phyloP scores from a whole-genome alignment of 2,113 vertebrate species.

The Neopipo cinnamomea region DNA sequence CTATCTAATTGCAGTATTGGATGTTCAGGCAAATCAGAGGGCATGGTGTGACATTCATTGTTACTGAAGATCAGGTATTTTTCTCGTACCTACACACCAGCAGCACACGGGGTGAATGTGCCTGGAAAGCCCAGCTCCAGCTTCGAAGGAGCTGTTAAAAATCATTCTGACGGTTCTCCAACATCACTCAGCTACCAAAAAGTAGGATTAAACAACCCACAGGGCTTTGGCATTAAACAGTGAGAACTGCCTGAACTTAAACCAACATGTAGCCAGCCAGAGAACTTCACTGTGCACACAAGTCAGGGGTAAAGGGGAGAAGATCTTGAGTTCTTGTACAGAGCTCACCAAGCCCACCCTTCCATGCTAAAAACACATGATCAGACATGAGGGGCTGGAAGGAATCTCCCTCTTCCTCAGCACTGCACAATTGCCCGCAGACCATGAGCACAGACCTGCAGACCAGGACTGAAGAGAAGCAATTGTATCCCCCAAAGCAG shows the following conservation, averaged over 20 bases:
- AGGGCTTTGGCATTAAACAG: not conserved
- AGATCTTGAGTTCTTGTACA: not conserved
- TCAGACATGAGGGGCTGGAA: not conserved
- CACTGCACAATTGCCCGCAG: not conserved
- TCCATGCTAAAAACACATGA: not conserved
- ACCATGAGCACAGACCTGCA: not conserved
- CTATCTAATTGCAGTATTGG: not conserved
- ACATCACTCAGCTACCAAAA: not conserved
- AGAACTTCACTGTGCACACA: not conserved
- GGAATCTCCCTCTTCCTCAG: not conserved
- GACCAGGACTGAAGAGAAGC: not conserved
- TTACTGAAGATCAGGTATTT: not conserved
- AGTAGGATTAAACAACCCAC: not conserved
- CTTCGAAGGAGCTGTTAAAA: not conserved
- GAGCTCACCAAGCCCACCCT: not conserved
- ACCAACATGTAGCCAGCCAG: not conserved
- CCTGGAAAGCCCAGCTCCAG: not conserved
- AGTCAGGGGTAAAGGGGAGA: not conserved
- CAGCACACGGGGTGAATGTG: accelerated
- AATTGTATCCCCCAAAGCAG: not conserved
- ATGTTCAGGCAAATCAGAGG: constrained; percentile 32
- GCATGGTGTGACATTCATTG: not conserved
- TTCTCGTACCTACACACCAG: not conserved
- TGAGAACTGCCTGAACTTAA: not conserved
- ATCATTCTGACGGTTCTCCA: not conserved